Evolutionary conservation across 2,888 invertebrate species (phyloP), one percentile per base, ranked within the genome.

Genomic region (Ectemnius cavifrons): DNA sequence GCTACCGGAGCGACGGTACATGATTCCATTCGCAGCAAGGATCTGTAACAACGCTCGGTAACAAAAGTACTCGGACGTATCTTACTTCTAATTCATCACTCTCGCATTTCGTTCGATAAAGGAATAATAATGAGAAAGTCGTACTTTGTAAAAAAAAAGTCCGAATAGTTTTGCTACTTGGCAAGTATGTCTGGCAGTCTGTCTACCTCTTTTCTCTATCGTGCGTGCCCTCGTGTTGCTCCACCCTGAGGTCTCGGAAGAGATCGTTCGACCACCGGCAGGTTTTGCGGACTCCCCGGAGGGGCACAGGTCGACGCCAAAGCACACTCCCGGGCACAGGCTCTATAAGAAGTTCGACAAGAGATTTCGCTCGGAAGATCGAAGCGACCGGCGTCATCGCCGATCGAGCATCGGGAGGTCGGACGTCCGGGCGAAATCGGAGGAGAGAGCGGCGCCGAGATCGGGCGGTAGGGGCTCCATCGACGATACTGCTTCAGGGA

Each of bases 221-320:
- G 80, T 80, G 75, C 79, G 66, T 79, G 82, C 74, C 85, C 82
- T 71, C 77, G 75, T 81, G 75, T 83, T 79, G 69, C 77, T 82
- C 79, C 73, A 82, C 67, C 79, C 63, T 73, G 80, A 88, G 91
- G 91, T 90, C 71, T 87, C 92, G 56, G 91, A 91, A 74, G 95
- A 96, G 85, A 97, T 97, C 82, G 97, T 97, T 1, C 96, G 96
- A 86, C 97, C 97, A 0, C 97, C 97, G 1, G 97, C 96, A 16
- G 96, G 96, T 58, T 97, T 97, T 89, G 97, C 96, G 6, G 97
- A 97, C 90, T 97, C 96, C 0, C 97, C 97, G 4, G 92, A 92
- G 78, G 91, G 91, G 8, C 88, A 89, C 11, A 85, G 90, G n/a
- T 78, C 86, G 8, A 57, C 84, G 37, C 80, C 87, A 16, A 86